Percentiles rank a stretch among this genome's conserved stretches.
These are phyloP conservation scores for Lissocephala sabroskyi DNA, from an alignment of 2,888 invertebrate species.

Conservation along the genomic window DNA sequence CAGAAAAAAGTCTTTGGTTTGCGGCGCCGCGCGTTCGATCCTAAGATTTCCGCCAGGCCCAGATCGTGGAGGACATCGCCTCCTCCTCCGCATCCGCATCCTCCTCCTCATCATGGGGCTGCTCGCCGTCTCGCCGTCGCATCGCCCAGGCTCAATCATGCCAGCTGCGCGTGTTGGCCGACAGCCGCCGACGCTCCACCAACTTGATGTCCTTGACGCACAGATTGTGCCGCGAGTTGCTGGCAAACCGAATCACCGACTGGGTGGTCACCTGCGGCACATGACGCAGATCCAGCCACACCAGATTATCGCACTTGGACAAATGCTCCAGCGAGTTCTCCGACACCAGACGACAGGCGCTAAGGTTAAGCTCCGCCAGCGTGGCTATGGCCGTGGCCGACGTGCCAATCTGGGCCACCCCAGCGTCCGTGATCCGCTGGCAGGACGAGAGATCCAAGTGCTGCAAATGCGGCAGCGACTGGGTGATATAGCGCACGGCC, in stretches of 20 bases:
- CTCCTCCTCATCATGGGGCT: slow-evolving; percentile 35
- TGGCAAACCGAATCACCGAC: slow-evolving; percentile 87
- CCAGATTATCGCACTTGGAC: slow-evolving; percentile 81
- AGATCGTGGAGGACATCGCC: background rate
- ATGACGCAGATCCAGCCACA: slow-evolving; percentile 83
- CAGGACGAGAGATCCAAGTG: slow-evolving; percentile 89
- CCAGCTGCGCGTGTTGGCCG: slow-evolving; percentile 22
- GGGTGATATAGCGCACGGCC: slow-evolving; percentile 78
- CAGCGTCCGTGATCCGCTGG: slow-evolving; percentile 90
- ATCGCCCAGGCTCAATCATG: too few relatives aligned
- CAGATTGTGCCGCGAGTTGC: slow-evolving; percentile 84
- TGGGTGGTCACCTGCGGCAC: slow-evolving; percentile 86
- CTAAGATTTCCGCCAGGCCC: background rate
- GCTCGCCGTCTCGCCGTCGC: too few relatives aligned
- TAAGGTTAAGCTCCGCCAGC: slow-evolving; percentile 83
- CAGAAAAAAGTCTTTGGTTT: slow-evolving; percentile 42
- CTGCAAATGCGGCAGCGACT: slow-evolving; percentile 83
- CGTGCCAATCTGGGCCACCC: slow-evolving; percentile 88
- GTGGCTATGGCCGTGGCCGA: slow-evolving; percentile 79
- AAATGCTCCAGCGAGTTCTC: slow-evolving; percentile 88
- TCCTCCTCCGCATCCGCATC: slow-evolving; percentile 1
- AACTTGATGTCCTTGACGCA: slow-evolving; percentile 86
- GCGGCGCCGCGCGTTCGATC: slow-evolving; percentile 14
- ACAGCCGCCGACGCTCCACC: slow-evolving; percentile 74
- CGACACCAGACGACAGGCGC: slow-evolving; percentile 86